Evolutionary conservation across 2,888 invertebrate genomes (phyloP).

Genomic region (Dolomedes plantarius): DNA sequence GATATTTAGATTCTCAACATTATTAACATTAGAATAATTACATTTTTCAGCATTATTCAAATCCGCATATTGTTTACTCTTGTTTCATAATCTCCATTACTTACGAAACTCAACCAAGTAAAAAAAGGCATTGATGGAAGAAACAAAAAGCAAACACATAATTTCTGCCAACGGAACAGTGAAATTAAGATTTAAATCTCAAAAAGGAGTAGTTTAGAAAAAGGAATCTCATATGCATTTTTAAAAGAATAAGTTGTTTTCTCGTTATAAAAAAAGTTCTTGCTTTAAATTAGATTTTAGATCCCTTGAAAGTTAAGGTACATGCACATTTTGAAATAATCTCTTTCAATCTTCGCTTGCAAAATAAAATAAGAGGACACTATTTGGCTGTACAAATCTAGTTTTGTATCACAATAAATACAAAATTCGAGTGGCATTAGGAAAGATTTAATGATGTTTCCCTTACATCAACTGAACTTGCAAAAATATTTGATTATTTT

Average conservation of each 20-base stretch:
- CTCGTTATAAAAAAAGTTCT: background rate
- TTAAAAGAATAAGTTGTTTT: background rate
- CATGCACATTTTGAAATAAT: background rate
- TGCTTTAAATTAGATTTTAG: constrained; percentile 6
- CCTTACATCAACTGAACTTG: background rate
- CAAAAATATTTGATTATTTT: too few species aligned
- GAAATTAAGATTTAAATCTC: background rate
- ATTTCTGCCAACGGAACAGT: background rate
- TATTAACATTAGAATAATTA: background rate
- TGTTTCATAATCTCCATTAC: background rate
- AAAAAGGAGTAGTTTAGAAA: background rate
- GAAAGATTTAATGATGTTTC: background rate
- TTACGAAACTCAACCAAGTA: background rate
- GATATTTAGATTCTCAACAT: background rate
- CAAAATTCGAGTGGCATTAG: background rate
- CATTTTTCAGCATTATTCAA: background rate
- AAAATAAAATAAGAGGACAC: background rate
- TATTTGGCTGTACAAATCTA: background rate
- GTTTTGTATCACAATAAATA: background rate
- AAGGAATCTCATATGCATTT: background rate
- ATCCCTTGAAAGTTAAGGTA: background rate
- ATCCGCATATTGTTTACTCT: background rate
- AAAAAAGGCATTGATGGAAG: background rate
- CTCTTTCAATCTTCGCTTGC: background rate
- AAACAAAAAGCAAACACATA: background rate